Percentiles rank a stretch among this genome's conserved stretches.
phyloP scores from a whole-genome alignment of 2,113 vertebrate species.

The Aramus guarauna region DNA sequence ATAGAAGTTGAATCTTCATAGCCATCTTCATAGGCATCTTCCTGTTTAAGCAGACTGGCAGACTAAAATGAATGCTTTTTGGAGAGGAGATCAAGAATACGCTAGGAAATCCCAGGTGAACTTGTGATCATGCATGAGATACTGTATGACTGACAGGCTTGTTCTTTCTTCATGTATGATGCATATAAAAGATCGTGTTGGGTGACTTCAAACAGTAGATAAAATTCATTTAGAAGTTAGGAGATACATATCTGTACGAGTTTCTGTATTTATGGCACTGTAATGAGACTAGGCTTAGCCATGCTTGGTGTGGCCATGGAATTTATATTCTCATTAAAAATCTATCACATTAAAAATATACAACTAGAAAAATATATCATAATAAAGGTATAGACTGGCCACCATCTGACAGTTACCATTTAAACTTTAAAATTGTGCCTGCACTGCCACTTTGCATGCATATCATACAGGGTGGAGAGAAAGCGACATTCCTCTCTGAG shows the following conservation, averaged over 20 bases:
- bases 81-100: background rate
- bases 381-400: background rate
- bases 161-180: slow-evolving; percentile 14
- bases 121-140: background rate
- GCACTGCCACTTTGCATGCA: background rate
- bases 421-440: background rate
- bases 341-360: background rate
- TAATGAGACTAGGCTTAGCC: background rate
- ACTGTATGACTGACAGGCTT: background rate
- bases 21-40: background rate
- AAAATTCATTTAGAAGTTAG: background rate
- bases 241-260: background rate
- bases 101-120: background rate
- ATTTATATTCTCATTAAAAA: background rate
- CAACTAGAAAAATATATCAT: background rate
- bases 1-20: background rate
- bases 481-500: background rate
- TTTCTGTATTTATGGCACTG: background rate
- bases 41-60: background rate
- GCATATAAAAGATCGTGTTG: background rate
- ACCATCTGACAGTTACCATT: background rate
- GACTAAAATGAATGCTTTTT: background rate
- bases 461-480: background rate
- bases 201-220: background rate
- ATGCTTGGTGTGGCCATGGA: background rate